These are phyloP conservation scores for Nibea albiflora DNA, from an alignment of 2,113 vertebrate genomes.

Conservation along the genomic window DNA sequence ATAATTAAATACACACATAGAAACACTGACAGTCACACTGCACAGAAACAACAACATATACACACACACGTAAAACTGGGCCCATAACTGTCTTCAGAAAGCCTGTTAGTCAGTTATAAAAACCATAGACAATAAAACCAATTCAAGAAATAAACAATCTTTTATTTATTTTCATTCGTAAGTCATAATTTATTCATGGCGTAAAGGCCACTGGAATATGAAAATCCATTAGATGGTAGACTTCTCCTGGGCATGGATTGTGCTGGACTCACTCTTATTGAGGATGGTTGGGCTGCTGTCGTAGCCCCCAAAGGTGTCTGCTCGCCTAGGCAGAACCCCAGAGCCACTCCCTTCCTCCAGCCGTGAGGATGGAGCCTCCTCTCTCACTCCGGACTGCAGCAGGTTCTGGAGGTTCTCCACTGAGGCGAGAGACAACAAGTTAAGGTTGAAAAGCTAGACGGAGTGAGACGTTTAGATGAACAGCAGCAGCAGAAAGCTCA, in stretches of 20 bases:
- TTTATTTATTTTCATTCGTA: constrained; percentile 1
- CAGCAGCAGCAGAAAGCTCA: not conserved
- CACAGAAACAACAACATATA: constrained; percentile 22
- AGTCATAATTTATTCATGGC: constrained; percentile 23
- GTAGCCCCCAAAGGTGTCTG: constrained; percentile 91
- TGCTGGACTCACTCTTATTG: constrained; percentile 85
- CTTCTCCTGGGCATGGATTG: not conserved
- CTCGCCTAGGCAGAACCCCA: constrained; percentile 82
- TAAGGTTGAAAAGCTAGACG: not conserved
- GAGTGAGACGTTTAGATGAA: not conserved
- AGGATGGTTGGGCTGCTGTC: constrained; percentile 82
- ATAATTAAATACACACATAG: constrained; percentile 28
- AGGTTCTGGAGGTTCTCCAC: constrained; percentile 93
- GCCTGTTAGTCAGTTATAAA: not conserved
- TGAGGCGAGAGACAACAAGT: constrained; percentile 60
- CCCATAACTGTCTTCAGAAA: not conserved
- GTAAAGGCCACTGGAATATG: constrained; percentile 9
- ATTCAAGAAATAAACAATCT: constrained; percentile 11
- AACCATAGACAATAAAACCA: constrained; percentile 13
- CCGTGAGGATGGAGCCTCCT: constrained; percentile 48
- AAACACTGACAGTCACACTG: constrained; percentile 12
- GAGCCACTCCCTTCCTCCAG: constrained; percentile 77
- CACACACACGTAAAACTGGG: not conserved
- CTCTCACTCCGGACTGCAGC: constrained; percentile 82
- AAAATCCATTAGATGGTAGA: constrained; percentile 35